Evolutionary conservation across 2,113 vertebrate genomes (phyloP).

Genomic region (Phasianus colchicus): DNA sequence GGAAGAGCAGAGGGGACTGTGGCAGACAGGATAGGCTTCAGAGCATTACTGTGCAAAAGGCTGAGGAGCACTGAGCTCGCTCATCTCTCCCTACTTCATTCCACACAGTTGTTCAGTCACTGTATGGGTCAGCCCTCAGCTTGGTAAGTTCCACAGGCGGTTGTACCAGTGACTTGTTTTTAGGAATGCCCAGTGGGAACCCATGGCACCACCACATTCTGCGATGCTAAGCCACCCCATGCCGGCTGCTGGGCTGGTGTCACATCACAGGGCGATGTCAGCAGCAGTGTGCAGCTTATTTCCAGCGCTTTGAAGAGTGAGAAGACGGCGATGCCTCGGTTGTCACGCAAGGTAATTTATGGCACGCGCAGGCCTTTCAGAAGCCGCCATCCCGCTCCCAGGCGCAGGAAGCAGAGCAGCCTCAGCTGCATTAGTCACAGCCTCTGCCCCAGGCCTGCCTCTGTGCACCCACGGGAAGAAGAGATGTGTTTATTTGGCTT

Average conservation of each 20-base stretch:
- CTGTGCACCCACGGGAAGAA: not conserved
- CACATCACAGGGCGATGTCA: not conserved
- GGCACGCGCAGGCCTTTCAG: slow-evolving; percentile 1
- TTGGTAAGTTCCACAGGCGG: not conserved
- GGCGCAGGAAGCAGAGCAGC: slow-evolving; percentile 23
- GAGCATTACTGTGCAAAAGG: slow-evolving; percentile 5
- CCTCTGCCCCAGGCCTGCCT: not conserved
- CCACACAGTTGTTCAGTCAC: not conserved
- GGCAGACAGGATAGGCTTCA: not conserved
- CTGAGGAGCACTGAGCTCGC: not conserved
- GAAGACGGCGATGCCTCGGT: not conserved
- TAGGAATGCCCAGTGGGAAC: not conserved
- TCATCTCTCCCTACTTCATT: not conserved
- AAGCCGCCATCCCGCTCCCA: not conserved
- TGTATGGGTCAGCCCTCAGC: not conserved
- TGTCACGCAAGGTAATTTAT: not conserved
- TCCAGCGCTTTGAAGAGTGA: not conserved
- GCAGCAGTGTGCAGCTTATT: not conserved
- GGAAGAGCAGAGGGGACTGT: not conserved
- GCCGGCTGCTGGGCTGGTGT: not conserved
- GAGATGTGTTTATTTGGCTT: slow-evolving; percentile 45
- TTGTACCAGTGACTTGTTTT: not conserved
- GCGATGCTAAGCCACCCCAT: slow-evolving; percentile 17
- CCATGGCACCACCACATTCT: not conserved
- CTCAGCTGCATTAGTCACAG: slow-evolving; percentile 35